Conservation (phyloP, 2,113 vertebrate genomes). For the Rhombomys opimus region DNA sequence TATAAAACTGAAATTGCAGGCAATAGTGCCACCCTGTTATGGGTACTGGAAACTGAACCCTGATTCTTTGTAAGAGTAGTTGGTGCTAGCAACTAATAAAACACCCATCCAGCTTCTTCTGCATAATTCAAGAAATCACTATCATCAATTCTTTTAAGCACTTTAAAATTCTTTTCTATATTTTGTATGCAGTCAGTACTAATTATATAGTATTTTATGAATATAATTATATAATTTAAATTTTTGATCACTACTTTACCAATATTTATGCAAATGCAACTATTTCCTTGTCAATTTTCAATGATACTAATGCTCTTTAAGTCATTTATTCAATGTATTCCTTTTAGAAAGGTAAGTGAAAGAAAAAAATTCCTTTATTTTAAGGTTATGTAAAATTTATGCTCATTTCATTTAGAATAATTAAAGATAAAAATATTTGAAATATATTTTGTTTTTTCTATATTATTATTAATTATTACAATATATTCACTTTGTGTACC, state of each 20-base stretch:
- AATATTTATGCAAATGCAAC: conserved; percentile 21
- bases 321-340: conserved; percentile 8
- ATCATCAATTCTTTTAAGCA: background rate
- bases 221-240: conserved; percentile 20
- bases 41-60: background rate
- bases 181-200: background rate
- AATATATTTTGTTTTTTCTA: background rate
- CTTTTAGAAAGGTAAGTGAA: background rate
- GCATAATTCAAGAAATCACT: background rate
- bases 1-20: background rate
- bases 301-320: background rate
- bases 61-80: background rate
- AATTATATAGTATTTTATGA: background rate
- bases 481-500: too few species aligned
- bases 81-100: background rate
- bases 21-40: background rate
- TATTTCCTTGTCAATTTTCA: conserved; percentile 24
- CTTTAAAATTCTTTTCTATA: background rate
- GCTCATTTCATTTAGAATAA: conserved; percentile 14
- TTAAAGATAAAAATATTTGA: conserved; percentile 40
- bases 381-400: background rate
- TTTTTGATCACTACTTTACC: background rate
- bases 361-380: background rate
- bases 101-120: background rate
- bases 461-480: too few species aligned